phyloP scores from a whole-genome alignment of 1,140 invertebrate genomes.

The Ctenoplectra terminalis region DNA sequence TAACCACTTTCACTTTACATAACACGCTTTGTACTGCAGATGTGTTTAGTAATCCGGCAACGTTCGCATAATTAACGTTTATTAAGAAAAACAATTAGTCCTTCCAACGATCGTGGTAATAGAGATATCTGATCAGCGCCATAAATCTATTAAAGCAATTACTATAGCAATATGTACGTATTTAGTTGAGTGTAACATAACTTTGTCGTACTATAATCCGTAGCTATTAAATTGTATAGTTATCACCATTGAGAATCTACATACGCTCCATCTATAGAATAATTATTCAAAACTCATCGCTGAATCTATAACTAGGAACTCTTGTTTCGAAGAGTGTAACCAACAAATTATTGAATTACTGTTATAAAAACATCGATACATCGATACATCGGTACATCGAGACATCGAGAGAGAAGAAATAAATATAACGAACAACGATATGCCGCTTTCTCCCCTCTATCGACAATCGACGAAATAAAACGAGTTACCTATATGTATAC shows the following conservation, averaged over 20 bases:
- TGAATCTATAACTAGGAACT: neutral
- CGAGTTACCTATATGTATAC: neutral
- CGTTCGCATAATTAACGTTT: conserved; percentile 2
- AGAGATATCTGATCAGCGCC: conserved; percentile 5
- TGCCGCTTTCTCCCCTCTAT: neutral
- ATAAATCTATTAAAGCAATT: neutral
- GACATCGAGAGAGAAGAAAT: neutral
- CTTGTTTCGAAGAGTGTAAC: neutral
- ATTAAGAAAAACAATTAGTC: conserved; percentile 20
- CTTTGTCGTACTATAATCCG: neutral
- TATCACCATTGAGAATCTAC: too few relatives aligned
- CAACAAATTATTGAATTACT: neutral
- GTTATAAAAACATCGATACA: neutral
- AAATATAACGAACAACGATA: conserved; percentile 14
- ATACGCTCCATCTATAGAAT: neutral
- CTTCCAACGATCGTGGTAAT: neutral
- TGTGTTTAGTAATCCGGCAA: conserved; percentile 17
- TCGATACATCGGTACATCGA: neutral
- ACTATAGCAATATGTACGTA: neutral
- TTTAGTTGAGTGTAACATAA: neutral
- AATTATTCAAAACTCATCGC: neutral
- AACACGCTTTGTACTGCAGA: conserved; percentile 36
- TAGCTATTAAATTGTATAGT: neutral
- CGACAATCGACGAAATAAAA: conserved; percentile 6
- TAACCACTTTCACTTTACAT: conserved; percentile 65